These are phyloP conservation scores for Harpagoxenus sublaevis DNA, from an alignment of 2,888 invertebrate species.

Conservation along the genomic window DNA sequence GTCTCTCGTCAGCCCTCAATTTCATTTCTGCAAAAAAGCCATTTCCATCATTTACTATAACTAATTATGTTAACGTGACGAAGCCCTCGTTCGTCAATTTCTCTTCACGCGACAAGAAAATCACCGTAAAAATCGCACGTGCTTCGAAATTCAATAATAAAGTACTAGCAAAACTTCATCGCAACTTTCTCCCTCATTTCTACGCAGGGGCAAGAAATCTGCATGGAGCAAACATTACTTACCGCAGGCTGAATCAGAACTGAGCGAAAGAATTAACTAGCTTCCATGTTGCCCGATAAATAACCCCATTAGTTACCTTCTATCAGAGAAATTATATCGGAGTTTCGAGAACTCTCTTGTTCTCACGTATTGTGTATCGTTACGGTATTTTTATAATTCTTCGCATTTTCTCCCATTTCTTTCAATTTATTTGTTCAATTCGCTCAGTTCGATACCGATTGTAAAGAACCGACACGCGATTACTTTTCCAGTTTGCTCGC, in stretches of 20 bases:
- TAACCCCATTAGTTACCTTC: not conserved
- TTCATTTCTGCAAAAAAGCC: not conserved
- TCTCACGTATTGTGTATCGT: not conserved
- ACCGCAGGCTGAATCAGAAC: not conserved
- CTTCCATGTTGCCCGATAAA: not conserved
- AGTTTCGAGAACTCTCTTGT: not conserved
- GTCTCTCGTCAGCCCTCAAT: not conserved
- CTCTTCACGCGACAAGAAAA: not conserved
- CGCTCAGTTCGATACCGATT: not conserved
- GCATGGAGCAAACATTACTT: not conserved
- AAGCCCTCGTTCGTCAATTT: not conserved
- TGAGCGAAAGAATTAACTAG: not conserved
- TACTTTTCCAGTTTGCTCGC: constrained; percentile 10
- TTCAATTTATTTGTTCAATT: not conserved
- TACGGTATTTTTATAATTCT: not conserved
- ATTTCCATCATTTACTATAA: not conserved
- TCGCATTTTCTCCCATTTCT: not conserved
- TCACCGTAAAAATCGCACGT: not conserved
- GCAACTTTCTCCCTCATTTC: not conserved
- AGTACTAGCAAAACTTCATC: not conserved
- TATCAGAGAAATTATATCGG: not conserved
- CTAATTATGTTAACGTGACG: not conserved
- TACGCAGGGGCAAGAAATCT: not conserved
- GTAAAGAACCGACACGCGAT: not conserved
- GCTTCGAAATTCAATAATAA: constrained; percentile 1